Evolutionary conservation across 2,113 vertebrate species (phyloP).

Genomic region (Cinclus cinclus): DNA sequence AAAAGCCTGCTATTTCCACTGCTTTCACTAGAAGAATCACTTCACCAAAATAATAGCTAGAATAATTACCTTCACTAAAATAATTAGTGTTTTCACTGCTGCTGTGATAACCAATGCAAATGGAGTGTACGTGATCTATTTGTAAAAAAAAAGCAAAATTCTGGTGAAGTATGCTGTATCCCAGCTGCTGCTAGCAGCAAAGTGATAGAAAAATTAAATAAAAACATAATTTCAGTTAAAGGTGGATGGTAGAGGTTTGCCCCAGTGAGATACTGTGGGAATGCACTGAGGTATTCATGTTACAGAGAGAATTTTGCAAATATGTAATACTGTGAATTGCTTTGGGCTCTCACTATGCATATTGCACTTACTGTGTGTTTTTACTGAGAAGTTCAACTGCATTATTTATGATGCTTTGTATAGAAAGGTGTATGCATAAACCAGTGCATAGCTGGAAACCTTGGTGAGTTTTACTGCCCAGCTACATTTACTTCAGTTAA

Average conservation of each 20-base stretch:
- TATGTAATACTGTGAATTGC: not conserved
- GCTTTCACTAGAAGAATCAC: not conserved
- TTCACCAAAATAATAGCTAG: not conserved
- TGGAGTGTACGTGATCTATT: not conserved
- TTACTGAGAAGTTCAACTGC: not conserved
- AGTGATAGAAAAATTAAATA: not conserved
- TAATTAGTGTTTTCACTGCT: not conserved
- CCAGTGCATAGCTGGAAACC: not conserved
- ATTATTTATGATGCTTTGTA: not conserved
- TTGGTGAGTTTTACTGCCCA: not conserved
- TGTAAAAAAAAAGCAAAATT: not conserved
- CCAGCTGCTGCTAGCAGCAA: not conserved
- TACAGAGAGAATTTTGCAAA: not conserved
- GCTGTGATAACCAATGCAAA: not conserved
- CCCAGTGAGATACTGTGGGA: not conserved
- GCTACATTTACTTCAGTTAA: not conserved
- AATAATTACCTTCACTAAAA: not conserved
- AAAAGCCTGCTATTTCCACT: not conserved
- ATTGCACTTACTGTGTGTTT: not conserved
- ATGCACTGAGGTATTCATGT: not conserved
- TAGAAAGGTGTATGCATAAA: not conserved
- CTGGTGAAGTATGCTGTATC: not conserved
- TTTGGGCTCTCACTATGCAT: not conserved
- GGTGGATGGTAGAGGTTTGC: not conserved
- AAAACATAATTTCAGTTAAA: not conserved